Percentiles rank a stretch among this genome's conserved stretches.
Conservation (phyloP, 1,140 invertebrate genomes). For the Cryptotermes secundus region DNA sequence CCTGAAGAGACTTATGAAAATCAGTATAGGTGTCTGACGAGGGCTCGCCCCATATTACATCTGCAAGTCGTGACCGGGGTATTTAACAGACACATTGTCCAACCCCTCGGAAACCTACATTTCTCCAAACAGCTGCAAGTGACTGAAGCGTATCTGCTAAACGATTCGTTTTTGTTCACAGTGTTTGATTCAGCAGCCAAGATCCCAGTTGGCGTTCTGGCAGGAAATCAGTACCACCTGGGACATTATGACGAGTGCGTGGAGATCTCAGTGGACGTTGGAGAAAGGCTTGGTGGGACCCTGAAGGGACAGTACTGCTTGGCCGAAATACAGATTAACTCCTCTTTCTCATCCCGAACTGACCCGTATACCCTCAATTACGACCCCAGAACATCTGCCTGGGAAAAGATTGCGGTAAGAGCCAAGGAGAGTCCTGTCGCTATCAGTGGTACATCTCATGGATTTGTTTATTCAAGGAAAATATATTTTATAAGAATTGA, state of each 20-base stretch:
- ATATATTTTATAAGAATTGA: too few species aligned
- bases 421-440: too few species aligned
- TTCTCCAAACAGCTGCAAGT: too few species aligned
- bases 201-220: slow-evolving; percentile 37
- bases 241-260: slow-evolving; percentile 41
- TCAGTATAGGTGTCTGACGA: too few species aligned
- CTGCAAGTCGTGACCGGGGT: too few species aligned
- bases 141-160: too few species aligned
- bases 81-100: too few species aligned
- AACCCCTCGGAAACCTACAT: not conserved
- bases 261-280: not conserved
- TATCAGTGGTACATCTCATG: too few species aligned
- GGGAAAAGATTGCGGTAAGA: slow-evolving; percentile 56
- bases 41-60: too few species aligned
- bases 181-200: slow-evolving; percentile 40
- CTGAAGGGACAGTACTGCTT: slow-evolving; percentile 57
- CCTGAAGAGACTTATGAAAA: too few species aligned
- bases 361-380: slow-evolving; percentile 46
- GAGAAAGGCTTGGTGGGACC: not conserved
- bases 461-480: too few species aligned
- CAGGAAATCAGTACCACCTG: slow-evolving; percentile 35
- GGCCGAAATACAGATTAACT: slow-evolving; percentile 43
- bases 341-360: slow-evolving; percentile 27
- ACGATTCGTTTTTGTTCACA: slow-evolving; percentile 12
- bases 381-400: slow-evolving; percentile 50